phyloP scores from a whole-genome alignment of 92 coral and sea anemone species.

The Epizoanthus rinbou region DNA sequence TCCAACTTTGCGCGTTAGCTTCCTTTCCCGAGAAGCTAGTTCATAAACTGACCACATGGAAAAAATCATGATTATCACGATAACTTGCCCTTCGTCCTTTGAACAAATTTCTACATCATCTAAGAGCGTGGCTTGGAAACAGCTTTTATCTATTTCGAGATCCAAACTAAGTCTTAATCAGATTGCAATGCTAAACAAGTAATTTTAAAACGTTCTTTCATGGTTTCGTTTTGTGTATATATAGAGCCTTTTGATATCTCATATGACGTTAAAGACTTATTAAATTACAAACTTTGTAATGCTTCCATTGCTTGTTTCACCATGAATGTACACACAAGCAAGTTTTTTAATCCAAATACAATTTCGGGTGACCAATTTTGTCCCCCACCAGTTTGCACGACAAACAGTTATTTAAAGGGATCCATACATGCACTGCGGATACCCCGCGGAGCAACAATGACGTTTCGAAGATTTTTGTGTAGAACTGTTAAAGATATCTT shows the following conservation, averaged over 20 bases:
- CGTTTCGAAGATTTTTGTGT: too few relatives aligned
- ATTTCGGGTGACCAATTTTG: slow-evolving; percentile 13
- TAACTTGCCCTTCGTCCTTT: too few relatives aligned
- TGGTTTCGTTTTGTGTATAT: slow-evolving; percentile 1
- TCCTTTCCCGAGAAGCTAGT: neutral
- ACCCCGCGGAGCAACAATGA: neutral
- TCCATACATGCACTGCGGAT: neutral
- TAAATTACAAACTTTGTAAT: neutral
- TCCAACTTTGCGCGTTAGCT: neutral
- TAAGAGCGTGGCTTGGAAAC: too few relatives aligned
- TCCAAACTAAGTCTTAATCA: neutral
- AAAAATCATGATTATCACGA: too few relatives aligned
- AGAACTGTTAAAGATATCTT: too few relatives aligned
- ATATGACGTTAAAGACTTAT: slow-evolving; percentile 9
- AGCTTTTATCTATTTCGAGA: slow-evolving; percentile 28
- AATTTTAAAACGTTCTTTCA: neutral
- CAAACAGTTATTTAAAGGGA: neutral
- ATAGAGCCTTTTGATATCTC: slow-evolving; percentile 10
- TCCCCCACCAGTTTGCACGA: slow-evolving; percentile 6
- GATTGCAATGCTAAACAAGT: neutral
- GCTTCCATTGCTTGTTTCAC: neutral
- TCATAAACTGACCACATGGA: neutral
- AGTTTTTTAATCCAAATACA: neutral
- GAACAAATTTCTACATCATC: too few relatives aligned
- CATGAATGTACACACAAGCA: slow-evolving; percentile 27